Evolutionary conservation across 1,140 invertebrate genomes (phyloP).

Genomic region (Conopomorpha cramerella): DNA sequence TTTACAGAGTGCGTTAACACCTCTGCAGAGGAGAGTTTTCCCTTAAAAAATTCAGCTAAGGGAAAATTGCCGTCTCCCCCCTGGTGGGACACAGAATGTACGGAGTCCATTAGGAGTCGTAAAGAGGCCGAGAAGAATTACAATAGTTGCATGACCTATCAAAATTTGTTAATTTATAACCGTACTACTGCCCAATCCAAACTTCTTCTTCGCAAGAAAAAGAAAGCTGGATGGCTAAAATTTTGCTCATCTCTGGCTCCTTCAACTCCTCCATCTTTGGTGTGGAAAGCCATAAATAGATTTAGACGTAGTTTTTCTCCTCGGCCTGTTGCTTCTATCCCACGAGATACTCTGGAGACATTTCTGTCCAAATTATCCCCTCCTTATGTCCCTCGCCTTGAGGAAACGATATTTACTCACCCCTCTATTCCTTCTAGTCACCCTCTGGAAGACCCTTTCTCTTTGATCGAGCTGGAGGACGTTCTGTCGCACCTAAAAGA

Average conservation of each 20-base stretch:
- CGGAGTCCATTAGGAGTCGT: constrained; percentile 7
- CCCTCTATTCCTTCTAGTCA: not conserved
- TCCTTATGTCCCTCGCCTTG: not conserved
- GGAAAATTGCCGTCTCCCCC: constrained; percentile 5
- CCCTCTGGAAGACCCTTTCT: constrained; percentile 2
- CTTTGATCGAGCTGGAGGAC: constrained; percentile 7
- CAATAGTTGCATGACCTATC: not conserved
- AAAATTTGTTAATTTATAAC: constrained; percentile 8
- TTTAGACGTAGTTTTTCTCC: constrained; percentile 3
- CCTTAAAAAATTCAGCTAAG: constrained; percentile 4
- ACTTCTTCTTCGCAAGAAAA: constrained; percentile 9
- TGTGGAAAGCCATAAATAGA: constrained; percentile 14
- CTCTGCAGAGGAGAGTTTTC: constrained; percentile 4
- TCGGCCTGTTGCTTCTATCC: not conserved
- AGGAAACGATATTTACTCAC: not conserved
- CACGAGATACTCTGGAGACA: not conserved
- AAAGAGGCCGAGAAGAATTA: constrained; percentile 9
- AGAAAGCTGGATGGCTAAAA: constrained; percentile 10
- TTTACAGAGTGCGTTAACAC: constrained; percentile 2
- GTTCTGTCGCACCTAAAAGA: constrained; percentile 7
- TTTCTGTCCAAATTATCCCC: constrained; percentile 3
- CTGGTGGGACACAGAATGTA: constrained; percentile 12
- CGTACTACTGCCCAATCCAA: constrained; percentile 4
- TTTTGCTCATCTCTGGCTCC: constrained; percentile 11
- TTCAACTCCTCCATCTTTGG: constrained; percentile 4